Evolutionary conservation across 2,888 invertebrate species (phyloP).

Genomic region (Escarpia spicata): DNA sequence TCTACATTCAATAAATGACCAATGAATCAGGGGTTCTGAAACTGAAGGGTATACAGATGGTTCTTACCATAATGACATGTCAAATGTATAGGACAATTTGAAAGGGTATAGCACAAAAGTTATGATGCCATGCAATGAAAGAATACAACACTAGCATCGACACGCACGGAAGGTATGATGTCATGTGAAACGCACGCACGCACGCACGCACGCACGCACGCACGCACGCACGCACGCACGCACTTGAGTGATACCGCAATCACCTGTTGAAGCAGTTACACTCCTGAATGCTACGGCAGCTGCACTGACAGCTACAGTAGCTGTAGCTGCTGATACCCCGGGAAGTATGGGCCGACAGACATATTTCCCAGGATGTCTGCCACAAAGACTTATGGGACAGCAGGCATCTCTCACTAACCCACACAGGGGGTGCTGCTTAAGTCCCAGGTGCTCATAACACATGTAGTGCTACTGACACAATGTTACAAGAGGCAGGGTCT

Average conservation of each 20-base stretch:
- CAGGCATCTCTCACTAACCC: background rate
- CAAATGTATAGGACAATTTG: background rate
- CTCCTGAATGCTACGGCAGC: background rate
- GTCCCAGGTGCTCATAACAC: background rate
- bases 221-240: background rate
- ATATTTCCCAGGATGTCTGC: background rate
- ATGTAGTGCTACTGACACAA: background rate
- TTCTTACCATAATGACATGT: background rate
- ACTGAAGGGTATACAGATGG: background rate
- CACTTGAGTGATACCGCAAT: background rate
- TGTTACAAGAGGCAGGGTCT: background rate
- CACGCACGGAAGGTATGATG: background rate
- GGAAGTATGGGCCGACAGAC: background rate
- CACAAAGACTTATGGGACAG: background rate
- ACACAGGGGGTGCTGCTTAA: background rate
- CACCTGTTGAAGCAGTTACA: background rate
- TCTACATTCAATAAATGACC: background rate
- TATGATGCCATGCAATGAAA: background rate
- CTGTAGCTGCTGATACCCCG: background rate
- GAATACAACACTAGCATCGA: background rate
- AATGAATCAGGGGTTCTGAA: background rate
- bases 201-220: background rate
- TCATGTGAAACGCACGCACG: background rate
- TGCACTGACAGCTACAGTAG: constrained; percentile 16
- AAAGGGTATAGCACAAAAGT: background rate